phyloP scores from a whole-genome alignment of 37 sponge, comb jelly and placozoan species.

The Aplysina aerophoba region DNA sequence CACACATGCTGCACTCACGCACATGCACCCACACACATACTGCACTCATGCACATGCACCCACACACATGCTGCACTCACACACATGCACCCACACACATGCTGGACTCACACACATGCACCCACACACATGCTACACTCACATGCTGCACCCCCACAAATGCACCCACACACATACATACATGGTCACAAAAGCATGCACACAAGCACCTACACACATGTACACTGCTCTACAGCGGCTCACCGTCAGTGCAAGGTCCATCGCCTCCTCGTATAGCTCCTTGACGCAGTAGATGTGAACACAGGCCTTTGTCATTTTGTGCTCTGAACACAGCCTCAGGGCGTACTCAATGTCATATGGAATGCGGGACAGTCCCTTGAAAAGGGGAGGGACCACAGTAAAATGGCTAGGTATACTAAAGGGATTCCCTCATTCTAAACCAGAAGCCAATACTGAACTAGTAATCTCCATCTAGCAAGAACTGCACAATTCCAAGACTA shows the following conservation, averaged over 20 bases:
- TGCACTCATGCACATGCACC: neutral
- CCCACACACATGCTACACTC: neutral
- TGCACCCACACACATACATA: neutral
- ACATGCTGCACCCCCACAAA: neutral
- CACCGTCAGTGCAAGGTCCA: slow-evolving; percentile 84
- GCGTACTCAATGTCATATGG: slow-evolving; percentile 91
- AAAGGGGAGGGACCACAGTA: too few species aligned
- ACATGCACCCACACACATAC: slow-evolving; percentile 34
- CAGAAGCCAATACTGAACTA: too few species aligned
- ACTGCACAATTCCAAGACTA: too few species aligned
- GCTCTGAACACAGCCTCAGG: slow-evolving; percentile 90
- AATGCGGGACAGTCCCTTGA: too few species aligned
- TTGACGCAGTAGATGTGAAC: slow-evolving; percentile 90
- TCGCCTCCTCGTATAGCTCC: slow-evolving; percentile 90
- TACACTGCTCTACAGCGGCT: neutral
- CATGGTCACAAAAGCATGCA: neutral
- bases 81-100: slow-evolving; percentile 28
- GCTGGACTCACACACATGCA: neutral
- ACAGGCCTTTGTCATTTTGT: slow-evolving; percentile 73
- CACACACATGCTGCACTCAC: neutral
- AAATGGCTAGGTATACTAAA: too few species aligned
- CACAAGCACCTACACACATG: slow-evolving; percentile 29
- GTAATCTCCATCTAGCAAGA: too few species aligned
- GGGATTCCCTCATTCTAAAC: too few species aligned
- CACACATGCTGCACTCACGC: neutral